Evolutionary conservation across 2,113 vertebrate genomes (phyloP).

Genomic region (Sciurus niger): DNA sequence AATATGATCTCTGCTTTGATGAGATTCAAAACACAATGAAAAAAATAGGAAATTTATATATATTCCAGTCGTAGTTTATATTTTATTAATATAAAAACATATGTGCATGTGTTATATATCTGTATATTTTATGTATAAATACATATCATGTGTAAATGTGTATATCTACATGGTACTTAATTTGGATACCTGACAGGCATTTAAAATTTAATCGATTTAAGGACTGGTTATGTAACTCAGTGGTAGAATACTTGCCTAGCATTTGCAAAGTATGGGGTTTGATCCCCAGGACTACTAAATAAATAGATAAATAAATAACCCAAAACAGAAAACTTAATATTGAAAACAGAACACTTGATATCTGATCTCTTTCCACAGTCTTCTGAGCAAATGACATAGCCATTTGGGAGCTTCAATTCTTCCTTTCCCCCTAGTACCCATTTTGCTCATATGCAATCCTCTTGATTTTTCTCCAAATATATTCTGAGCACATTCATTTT

Average conservation of each 20-base stretch:
- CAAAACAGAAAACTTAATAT: background rate
- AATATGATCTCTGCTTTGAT: background rate
- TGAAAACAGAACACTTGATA: background rate
- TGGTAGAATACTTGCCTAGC: background rate
- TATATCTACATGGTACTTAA: background rate
- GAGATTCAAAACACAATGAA: background rate
- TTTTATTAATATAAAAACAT: background rate
- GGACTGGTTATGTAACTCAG: background rate
- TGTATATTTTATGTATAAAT: background rate
- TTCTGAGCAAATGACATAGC: background rate
- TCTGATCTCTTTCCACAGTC: background rate
- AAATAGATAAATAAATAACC: background rate
- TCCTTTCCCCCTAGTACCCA: too few species aligned
- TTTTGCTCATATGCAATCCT: background rate
- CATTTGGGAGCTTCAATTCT: background rate
- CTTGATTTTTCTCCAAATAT: background rate
- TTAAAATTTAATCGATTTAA: background rate
- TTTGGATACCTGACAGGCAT: background rate
- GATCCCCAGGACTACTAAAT: background rate
- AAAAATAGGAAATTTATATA: background rate
- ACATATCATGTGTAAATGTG: background rate
- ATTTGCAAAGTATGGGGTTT: background rate
- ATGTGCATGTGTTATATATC: background rate
- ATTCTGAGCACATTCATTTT: background rate
- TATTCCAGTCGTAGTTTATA: background rate